Percentiles rank a stretch among this genome's conserved stretches.
Conservation (phyloP, 2,113 vertebrate genomes). For the Rhipidura dahli region DNA sequence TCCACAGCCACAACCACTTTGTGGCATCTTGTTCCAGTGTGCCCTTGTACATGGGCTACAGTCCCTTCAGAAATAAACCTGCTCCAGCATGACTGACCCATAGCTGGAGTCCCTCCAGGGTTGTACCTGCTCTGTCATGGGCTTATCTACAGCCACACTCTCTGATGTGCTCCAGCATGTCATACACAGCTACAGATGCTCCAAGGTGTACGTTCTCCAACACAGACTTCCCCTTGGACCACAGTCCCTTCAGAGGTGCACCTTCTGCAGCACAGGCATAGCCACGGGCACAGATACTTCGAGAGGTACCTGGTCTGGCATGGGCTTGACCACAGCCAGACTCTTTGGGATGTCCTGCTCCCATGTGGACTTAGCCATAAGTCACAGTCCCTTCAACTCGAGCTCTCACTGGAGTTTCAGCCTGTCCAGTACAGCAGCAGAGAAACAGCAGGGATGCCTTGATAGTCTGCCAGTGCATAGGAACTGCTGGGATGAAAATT, state of each 20-base stretch:
- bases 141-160: no score
- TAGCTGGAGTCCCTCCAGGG: not conserved
- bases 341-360: not conserved
- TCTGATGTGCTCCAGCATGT: not conserved
- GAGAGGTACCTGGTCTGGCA: not conserved
- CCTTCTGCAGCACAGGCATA: not conserved
- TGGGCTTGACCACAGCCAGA: not conserved
- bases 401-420: not conserved
- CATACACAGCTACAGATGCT: not conserved
- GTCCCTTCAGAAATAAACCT: not conserved
- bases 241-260: not conserved
- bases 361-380: fast-evolving
- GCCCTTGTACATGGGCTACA: not conserved
- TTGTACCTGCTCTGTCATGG: not conserved
- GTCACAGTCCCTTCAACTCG: fast-evolving
- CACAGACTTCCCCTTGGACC: no score
- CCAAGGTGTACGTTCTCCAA: fast-evolving
- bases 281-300: fast-evolving
- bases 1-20: not conserved
- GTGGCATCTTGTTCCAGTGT: not conserved
- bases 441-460: not conserved
- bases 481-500: not conserved
- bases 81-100: not conserved
- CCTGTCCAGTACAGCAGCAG: not conserved
- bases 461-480: not conserved